Base-by-base conservation (phyloP, 2,888 invertebrate species). In the Clistopyga incitator region DNA sequence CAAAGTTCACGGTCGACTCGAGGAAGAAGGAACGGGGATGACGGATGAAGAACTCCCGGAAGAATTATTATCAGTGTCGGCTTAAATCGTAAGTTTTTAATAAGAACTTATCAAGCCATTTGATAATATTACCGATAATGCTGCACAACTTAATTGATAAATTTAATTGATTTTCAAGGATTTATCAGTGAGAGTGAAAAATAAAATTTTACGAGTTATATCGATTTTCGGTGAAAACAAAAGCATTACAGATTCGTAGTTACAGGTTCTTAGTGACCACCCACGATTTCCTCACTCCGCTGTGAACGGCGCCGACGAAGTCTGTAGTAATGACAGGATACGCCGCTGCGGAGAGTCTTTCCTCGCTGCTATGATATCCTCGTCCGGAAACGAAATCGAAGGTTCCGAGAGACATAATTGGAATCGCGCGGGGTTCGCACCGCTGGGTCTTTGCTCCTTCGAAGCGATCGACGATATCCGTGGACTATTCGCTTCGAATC, bases 1-100 rank as follows among this genome's bases (percentile, higher is more conserved):
- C 81, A 78, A 84, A 84, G 84, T 74, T 84, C 81, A 81, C 64
- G 84, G 81, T 78, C 72, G 74, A 78, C 72, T 78, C 65, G 81
- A 70, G 50, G 29, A 61, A 29, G 72, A n/a, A 42, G 59, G 20
- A 15, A 11, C 45, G 47, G 59, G 56, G 56, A 65, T n/a, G 67
- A 50, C 50, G 65, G 56, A 65, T 45, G 64, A 54, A 72, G 74
- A 78, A 75, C 56, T 54, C 56, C 56, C 74, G 45, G 54, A 78
- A 70, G 84, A 81, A 78, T 84, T 78, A 81, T 84, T 70, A 59
- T 74, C 70, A 74, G 74, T 64, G 71, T 79, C 59, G 64, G 38
- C 23, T 52, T 38, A 56, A 82, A 82, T 75, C 64, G 25, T 59
- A 34, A 75, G n/a, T 18, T 47, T 75, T 75, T 59, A 75, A 68